Conservation (phyloP, 2,113 vertebrate species). For the Ovibos moschatus region DNA sequence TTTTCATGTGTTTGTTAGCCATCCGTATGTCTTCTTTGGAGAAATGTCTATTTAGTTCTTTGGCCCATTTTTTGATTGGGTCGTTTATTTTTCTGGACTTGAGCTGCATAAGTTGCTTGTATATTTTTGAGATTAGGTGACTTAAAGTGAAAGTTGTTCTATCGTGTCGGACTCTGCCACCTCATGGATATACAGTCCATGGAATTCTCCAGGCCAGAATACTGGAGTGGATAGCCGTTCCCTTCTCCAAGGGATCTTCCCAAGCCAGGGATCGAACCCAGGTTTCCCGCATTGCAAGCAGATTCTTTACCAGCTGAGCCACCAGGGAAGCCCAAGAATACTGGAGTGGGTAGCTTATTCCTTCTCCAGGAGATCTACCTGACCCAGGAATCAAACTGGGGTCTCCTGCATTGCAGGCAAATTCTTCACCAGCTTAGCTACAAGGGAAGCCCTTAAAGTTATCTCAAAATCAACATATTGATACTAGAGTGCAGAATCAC, state of each 20-base stretch:
- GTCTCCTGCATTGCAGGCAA: not conserved
- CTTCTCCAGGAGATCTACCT: not conserved
- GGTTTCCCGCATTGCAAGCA: not conserved
- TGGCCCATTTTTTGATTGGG: no score
- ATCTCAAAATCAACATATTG: not conserved
- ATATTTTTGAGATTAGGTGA: no score
- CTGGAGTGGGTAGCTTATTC: not conserved
- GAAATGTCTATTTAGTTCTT: no score
- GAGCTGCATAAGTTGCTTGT: no score
- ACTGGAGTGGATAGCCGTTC: not conserved
- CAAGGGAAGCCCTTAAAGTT: not conserved
- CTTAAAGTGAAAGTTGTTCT: not conserved
- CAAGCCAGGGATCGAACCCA: not conserved
- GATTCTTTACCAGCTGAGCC: not conserved
- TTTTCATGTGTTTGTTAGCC: no score
- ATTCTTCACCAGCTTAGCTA: not conserved
- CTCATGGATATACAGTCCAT: not conserved
- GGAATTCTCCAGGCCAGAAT: not conserved
- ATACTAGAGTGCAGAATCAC: not conserved
- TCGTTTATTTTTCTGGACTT: no score
- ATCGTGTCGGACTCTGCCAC: rapidly evolving
- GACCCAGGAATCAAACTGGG: not conserved
- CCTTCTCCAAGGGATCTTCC: not conserved
- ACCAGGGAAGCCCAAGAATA: not conserved
- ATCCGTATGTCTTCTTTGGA: no score